These are phyloP conservation scores for Caracal caracal DNA, from an alignment of 2,113 vertebrate species.

Conservation along the genomic window DNA sequence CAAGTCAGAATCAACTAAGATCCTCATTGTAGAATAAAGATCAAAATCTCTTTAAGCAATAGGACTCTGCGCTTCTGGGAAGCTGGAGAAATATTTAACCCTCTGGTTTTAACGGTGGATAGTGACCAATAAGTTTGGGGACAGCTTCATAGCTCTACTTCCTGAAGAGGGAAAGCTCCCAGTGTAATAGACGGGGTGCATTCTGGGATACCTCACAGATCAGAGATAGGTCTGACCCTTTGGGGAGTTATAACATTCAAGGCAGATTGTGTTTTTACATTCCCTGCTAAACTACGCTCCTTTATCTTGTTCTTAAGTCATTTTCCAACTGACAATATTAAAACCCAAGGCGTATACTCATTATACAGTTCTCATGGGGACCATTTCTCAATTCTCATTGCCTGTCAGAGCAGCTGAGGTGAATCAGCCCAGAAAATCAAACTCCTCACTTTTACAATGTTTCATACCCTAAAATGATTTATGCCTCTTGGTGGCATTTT, in stretches of 20 bases:
- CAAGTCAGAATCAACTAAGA: neutral
- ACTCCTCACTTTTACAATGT: neutral
- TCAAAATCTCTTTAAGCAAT: neutral
- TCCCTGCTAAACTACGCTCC: neutral
- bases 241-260: neutral
- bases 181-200: neutral
- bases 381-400: neutral
- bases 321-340: neutral
- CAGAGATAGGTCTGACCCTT: neutral
- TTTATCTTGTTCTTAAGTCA: neutral
- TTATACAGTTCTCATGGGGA: neutral
- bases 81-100: neutral
- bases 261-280: neutral
- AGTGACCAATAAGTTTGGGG: neutral
- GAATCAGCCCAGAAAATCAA: neutral
- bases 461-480: neutral
- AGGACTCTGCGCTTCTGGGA: neutral
- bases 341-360: neutral
- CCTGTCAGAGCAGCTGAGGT: neutral
- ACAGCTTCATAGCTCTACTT: neutral
- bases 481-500: neutral
- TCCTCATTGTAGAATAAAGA: neutral
- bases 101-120: neutral
- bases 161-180: neutral
- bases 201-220: neutral